phyloP scores from a whole-genome alignment of 1,140 invertebrate species.

The Ephestia elutella region DNA sequence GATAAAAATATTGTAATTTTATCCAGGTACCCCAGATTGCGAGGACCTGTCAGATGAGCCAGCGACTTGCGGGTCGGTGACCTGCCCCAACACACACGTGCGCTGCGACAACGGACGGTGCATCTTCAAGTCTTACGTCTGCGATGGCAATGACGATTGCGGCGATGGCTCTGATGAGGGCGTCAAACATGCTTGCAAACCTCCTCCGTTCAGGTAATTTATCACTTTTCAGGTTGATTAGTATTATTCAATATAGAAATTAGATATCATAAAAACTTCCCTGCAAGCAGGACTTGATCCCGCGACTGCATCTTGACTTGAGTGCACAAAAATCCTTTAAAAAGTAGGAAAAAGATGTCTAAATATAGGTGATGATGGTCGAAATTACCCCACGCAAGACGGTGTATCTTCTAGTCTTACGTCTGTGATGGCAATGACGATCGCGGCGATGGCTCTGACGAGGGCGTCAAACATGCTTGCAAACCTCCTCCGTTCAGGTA shows the following conservation, averaged over 20 bases:
- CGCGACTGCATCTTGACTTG: too few species aligned
- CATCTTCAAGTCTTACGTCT: conserved; percentile 94
- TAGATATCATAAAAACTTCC: too few species aligned
- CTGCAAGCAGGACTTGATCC: too few species aligned
- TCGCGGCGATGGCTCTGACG: conserved; percentile 95
- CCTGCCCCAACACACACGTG: conserved; percentile 85
- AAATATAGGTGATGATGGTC: too few species aligned
- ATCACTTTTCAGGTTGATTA: too few species aligned
- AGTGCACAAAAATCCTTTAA: too few species aligned
- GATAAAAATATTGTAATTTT: too few species aligned
- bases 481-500: conserved; percentile 81
- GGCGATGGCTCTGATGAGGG: conserved; percentile 96
- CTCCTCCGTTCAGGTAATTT: conserved; percentile 80
- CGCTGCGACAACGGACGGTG: conserved; percentile 92
- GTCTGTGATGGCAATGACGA: conserved; percentile 97
- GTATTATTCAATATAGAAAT: too few species aligned
- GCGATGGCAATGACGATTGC: conserved; percentile 97
- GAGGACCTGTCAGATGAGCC: conserved; percentile 94
- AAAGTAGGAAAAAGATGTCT: too few species aligned
- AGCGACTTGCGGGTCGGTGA: conserved; percentile 84
- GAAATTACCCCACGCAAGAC: too few species aligned
- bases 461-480: conserved; percentile 86
- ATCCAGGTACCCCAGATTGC: conserved; percentile 85
- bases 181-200: conserved; percentile 81
- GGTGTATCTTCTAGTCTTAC: conserved; percentile 94